phyloP scores from a whole-genome alignment of 2,888 invertebrate genomes.

The Macrophya alboannulata region DNA sequence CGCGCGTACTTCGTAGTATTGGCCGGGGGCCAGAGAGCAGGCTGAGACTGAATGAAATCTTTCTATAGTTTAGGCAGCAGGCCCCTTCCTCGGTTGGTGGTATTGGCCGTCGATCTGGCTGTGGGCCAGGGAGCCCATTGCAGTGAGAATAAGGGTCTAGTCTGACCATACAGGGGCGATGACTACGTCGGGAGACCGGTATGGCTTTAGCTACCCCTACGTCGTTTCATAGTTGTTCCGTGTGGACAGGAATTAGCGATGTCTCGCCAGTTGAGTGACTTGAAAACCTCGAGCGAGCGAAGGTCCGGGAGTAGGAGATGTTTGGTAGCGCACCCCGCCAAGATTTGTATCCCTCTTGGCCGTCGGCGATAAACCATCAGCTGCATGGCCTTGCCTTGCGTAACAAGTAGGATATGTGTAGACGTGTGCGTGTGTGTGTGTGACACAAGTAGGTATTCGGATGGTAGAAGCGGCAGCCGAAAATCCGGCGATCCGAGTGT shows the following conservation, averaged over 20 bases:
- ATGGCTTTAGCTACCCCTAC: neutral
- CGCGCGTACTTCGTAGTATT: slow-evolving; percentile 69
- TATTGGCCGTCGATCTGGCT: slow-evolving; percentile 22
- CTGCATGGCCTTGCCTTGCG: slow-evolving; percentile 50
- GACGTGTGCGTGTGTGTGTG: neutral
- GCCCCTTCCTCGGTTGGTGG: slow-evolving; percentile 20
- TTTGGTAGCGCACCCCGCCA: neutral
- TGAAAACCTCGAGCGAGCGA: neutral
- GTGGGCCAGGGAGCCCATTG: slow-evolving; percentile 33
- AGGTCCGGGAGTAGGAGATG: neutral
- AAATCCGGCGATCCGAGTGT: slow-evolving; percentile 49
- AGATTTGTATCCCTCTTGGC: slow-evolving; percentile 45
- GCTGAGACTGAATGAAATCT: slow-evolving; percentile 78
- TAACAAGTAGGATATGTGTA: slow-evolving; percentile 42
- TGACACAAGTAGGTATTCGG: neutral
- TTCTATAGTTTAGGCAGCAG: slow-evolving; percentile 74
- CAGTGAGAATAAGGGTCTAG: slow-evolving; percentile 38
- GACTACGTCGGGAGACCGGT: slow-evolving; percentile 36
- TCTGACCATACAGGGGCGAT: slow-evolving; percentile 32
- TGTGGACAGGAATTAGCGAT: neutral
- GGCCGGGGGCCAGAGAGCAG: slow-evolving; percentile 76
- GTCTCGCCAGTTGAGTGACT: neutral
- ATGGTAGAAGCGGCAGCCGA: slow-evolving; percentile 13
- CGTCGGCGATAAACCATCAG: slow-evolving; percentile 49
- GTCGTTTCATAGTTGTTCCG: neutral